These are phyloP conservation scores for Microctenopoma lineatum DNA, from an alignment of 2,797 vertebrate species.

Conservation along the genomic window DNA sequence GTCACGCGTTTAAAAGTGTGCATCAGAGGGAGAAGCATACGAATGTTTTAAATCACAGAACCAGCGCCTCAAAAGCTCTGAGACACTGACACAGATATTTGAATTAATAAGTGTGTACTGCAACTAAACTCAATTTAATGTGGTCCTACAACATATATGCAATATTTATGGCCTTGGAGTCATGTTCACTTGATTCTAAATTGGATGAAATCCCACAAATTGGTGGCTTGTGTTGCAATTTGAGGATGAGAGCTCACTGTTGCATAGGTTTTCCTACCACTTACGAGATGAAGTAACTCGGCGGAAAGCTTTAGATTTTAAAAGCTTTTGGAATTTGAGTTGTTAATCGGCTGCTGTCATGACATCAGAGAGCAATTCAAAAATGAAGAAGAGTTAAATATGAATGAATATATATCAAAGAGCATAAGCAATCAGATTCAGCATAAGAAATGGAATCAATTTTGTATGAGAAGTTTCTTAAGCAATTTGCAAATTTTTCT, in stretches of 20 bases:
- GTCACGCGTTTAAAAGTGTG: conserved; percentile 12
- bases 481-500: conserved; percentile 57
- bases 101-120: conserved; percentile 47
- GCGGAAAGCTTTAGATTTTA: conserved; percentile 36
- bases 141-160: conserved; percentile 25
- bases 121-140: conserved; percentile 38
- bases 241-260: neutral
- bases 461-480: conserved; percentile 65
- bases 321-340: conserved; percentile 26
- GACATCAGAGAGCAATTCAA: conserved; percentile 61
- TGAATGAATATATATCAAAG: conserved; percentile 69
- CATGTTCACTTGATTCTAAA: conserved; percentile 45
- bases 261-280: neutral
- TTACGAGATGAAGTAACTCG: conserved; percentile 46
- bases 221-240: neutral
- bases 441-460: conserved; percentile 58
- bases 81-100: conserved; percentile 28
- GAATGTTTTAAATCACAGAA: conserved; percentile 13
- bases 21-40: conserved; percentile 24
- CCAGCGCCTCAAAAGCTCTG: conserved; percentile 12
- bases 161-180: conserved; percentile 45
- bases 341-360: conserved; percentile 46
- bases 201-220: conserved; percentile 28
- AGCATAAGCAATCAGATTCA: conserved; percentile 56
- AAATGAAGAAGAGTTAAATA: conserved; percentile 55